Conservation (phyloP, 2,113 vertebrate genomes). For the Noctilio leporinus region DNA sequence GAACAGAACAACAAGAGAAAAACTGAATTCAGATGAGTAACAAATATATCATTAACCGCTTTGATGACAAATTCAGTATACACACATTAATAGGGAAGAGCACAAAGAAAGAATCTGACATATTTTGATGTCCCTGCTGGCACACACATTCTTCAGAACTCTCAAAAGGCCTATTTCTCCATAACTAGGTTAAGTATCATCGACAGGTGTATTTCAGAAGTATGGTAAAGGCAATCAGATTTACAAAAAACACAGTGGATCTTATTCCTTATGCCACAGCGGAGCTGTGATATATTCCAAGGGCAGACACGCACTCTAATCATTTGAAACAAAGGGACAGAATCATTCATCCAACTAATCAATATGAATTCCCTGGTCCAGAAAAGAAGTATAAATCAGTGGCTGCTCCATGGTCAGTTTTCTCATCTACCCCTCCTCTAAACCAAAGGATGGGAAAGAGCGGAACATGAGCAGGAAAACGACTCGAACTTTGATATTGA, state of each 20-base stretch:
- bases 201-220: slow-evolving; percentile 48
- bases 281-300: slow-evolving; percentile 51
- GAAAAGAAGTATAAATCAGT: slow-evolving; percentile 63
- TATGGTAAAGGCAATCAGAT: slow-evolving; percentile 44
- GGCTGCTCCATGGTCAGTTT: slow-evolving; percentile 44
- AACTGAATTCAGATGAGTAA: slow-evolving; percentile 23
- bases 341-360: slow-evolving; percentile 61
- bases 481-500: slow-evolving; percentile 8
- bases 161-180: slow-evolving; percentile 24
- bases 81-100: neutral
- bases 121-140: neutral
- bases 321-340: slow-evolving; percentile 54
- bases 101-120: neutral
- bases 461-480: slow-evolving; percentile 27
- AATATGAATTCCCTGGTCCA: slow-evolving; percentile 51
- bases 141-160: neutral
- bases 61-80: neutral
- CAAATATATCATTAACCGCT: slow-evolving; percentile 8
- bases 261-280: slow-evolving; percentile 48
- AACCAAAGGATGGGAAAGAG: neutral
- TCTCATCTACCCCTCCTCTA: slow-evolving; percentile 29
- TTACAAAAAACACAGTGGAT: slow-evolving; percentile 27
- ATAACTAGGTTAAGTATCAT: slow-evolving; percentile 35
- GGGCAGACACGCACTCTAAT: slow-evolving; percentile 57
- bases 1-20: slow-evolving; percentile 10